phyloP scores from a whole-genome alignment of 1,140 invertebrate species.

The Melipona quadrifasciata region DNA sequence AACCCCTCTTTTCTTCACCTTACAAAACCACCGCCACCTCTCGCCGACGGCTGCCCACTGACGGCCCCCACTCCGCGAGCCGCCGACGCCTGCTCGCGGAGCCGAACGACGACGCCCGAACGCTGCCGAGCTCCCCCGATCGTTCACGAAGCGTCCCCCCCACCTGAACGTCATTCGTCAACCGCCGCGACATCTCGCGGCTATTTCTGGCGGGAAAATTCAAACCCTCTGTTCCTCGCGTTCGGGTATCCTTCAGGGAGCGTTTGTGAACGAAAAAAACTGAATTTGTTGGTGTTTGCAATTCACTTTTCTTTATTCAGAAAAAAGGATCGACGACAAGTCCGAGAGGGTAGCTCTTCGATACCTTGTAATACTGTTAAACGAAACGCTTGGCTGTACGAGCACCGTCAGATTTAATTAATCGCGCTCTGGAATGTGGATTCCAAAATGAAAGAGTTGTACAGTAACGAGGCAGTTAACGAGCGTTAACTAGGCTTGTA shows the following conservation, averaged over 20 bases:
- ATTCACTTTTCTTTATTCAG: slow-evolving; percentile 28
- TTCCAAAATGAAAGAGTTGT: slow-evolving; percentile 28
- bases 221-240: neutral
- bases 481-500: neutral
- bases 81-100: slow-evolving; percentile 47
- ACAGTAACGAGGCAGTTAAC: too few relatives aligned
- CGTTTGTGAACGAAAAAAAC: neutral
- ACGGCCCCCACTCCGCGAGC: slow-evolving; percentile 24
- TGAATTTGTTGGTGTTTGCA: neutral
- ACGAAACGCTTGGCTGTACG: slow-evolving; percentile 25
- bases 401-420: slow-evolving; percentile 27
- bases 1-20: slow-evolving; percentile 57
- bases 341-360: slow-evolving; percentile 6
- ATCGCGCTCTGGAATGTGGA: slow-evolving; percentile 50
- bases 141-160: neutral
- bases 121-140: neutral
- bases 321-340: neutral
- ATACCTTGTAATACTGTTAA: slow-evolving; percentile 53
- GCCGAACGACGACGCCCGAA: slow-evolving; percentile 13
- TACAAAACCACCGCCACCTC: slow-evolving; percentile 62
- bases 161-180: neutral
- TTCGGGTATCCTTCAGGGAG: too few relatives aligned
- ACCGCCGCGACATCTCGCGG: neutral
- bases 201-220: neutral
- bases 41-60: slow-evolving; percentile 59